Conservation (phyloP, 92 coral and sea anemone species). For the Umimayanthus kanabou region DNA sequence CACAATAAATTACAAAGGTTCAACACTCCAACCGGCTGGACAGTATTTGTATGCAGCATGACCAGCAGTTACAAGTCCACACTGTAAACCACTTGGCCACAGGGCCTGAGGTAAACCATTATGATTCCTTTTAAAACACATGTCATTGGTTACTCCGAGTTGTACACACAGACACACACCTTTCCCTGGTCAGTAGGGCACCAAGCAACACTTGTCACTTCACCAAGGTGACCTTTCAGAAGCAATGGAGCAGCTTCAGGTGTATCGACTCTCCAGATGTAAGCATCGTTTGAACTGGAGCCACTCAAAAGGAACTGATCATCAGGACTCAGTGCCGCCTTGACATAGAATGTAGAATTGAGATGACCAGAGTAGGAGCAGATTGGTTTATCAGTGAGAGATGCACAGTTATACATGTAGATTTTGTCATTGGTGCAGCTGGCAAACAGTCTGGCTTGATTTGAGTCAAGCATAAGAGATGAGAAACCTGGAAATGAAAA, state of each 20-base stretch:
- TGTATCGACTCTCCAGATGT: constrained; percentile 84
- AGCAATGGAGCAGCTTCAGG: constrained; percentile 75
- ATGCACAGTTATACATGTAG: constrained; percentile 90
- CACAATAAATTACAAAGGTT: too few species aligned
- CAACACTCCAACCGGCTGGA: too few species aligned
- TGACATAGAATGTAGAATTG: constrained; percentile 93
- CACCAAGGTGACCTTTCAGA: constrained; percentile 85
- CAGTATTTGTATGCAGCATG: too few species aligned
- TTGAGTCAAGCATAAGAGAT: constrained; percentile 85
- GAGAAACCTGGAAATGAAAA: constrained; percentile 78
- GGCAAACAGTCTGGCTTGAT: constrained; percentile 81
- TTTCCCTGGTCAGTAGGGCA: constrained; percentile 89
- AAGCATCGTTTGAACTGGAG: constrained; percentile 85
- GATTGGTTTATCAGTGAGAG: constrained; percentile 69
- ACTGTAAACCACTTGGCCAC: too few species aligned
- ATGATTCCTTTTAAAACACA: not conserved
- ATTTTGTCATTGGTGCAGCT: constrained; percentile 91
- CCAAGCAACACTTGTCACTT: constrained; percentile 97
- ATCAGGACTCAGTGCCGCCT: constrained; percentile 88
- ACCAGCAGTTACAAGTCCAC: too few species aligned
- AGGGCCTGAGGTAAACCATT: not conserved
- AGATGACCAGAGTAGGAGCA: constrained; percentile 78
- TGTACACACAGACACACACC: constrained; percentile 53
- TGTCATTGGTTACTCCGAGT: not conserved
- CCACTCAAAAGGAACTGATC: constrained; percentile 84